Percentiles rank a stretch among this genome's conserved stretches.
phyloP scores from a whole-genome alignment of 2,888 invertebrate species.

The Thelaira solivaga region DNA sequence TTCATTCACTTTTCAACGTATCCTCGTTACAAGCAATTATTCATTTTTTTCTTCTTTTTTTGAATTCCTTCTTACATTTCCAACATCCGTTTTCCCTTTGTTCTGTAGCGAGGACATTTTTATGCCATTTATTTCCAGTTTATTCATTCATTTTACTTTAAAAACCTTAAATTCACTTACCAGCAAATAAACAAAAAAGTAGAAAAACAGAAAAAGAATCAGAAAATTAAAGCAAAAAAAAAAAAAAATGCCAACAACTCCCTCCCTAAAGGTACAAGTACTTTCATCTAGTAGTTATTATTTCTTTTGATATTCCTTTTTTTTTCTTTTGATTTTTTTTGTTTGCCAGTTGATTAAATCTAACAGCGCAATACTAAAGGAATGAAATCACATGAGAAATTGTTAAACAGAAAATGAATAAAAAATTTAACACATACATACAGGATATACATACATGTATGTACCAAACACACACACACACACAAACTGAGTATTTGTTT shows the following conservation, averaged over 20 bases:
- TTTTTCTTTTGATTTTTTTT: too few relatives aligned
- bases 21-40: not conserved
- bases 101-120: slow-evolving; percentile 30
- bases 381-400: slow-evolving; percentile 57
- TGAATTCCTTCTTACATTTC: slow-evolving; percentile 13
- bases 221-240: not conserved
- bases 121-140: slow-evolving; percentile 36
- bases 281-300: slow-evolving; percentile 48
- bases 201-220: too few relatives aligned
- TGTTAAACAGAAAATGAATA: slow-evolving; percentile 15
- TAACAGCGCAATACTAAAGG: slow-evolving; percentile 44
- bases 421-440: not conserved
- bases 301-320: too few relatives aligned
- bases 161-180: not conserved
- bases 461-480: not conserved
- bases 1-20: slow-evolving; percentile 8
- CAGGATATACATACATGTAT: not conserved
- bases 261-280: slow-evolving; percentile 29
- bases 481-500: not conserved
- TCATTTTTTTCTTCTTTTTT: slow-evolving; percentile 5
- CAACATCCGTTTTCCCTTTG: slow-evolving; percentile 37
- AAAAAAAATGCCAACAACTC: slow-evolving; percentile 14
- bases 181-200: not conserved
- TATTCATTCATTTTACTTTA: slow-evolving; percentile 7
- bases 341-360: slow-evolving; percentile 63